A percentile compares a stretch with the other conserved stretches of the same genome.
Evolutionary conservation across 1,140 invertebrate genomes (phyloP).

Genomic region (Drosophila nikananu): DNA sequence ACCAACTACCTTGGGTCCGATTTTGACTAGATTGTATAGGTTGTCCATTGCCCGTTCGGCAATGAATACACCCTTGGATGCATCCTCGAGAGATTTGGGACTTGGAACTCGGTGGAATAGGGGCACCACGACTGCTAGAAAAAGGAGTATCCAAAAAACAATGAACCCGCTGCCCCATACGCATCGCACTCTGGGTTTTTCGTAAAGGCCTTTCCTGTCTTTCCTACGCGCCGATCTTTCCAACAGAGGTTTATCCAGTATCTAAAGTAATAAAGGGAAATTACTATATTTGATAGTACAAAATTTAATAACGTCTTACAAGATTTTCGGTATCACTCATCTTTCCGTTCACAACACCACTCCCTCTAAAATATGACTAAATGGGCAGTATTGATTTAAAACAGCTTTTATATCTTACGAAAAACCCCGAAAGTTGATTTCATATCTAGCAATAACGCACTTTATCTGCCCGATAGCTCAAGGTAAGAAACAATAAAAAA

Average conservation of each 20-base stretch:
- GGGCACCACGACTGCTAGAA: slow-evolving; percentile 67
- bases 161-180: slow-evolving; percentile 50
- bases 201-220: slow-evolving; percentile 3
- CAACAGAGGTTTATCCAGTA: not conserved
- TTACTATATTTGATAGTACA: not conserved
- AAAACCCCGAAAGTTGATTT: not conserved
- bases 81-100: slow-evolving; percentile 44
- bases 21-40: slow-evolving; percentile 88
- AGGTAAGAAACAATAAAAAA: slow-evolving; percentile 1
- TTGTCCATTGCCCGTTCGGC: slow-evolving; percentile 76
- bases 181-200: slow-evolving; percentile 8
- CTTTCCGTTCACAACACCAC: too few species aligned
- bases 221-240: not conserved
- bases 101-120: slow-evolving; percentile 56
- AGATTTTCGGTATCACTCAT: slow-evolving; percentile 60
- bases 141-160: slow-evolving; percentile 58
- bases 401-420: not conserved
- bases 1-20: slow-evolving; percentile 89
- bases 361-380: not conserved
- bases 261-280: not conserved
- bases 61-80: slow-evolving; percentile 50
- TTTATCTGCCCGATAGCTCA: slow-evolving; percentile 1
- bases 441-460: slow-evolving; percentile 1
- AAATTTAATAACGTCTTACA: slow-evolving; percentile 22
- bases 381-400: not conserved